Evolutionary conservation across 1,140 invertebrate genomes (phyloP), one percentile per base, ranked within the genome.

Genomic region (Atta texana): DNA sequence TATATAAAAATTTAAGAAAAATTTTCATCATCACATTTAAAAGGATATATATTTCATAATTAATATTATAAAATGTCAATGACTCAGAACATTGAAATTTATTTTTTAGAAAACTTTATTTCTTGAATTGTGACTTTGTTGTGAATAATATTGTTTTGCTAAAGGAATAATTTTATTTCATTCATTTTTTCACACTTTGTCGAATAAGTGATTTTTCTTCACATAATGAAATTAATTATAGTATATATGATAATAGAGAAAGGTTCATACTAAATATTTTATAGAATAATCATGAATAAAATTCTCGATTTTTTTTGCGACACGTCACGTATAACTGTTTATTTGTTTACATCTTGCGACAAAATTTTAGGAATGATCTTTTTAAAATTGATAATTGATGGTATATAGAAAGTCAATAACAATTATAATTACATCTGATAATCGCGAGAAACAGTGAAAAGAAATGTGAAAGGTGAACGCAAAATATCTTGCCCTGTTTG

Each of bases 401-500:
- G 2, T 14, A 31, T 6, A 49, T n/a, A 24, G 7, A 0, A 75
- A 74, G 4, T 51, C 24, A 21, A 24, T 31, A 49, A 74, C 10
- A 72, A 61, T 31, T 31, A 24, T 18, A 49, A 61, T 80, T 49
- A n/a, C 34, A 16, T 44, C 16, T 0, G n/a, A 10, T 5, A 14
- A 39, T 64, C 4, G 16, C 21, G 74, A 44, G 10, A 78, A 77
- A 57, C 16, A 34, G 10, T 0, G 31, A 76, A 24, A 34, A 28
- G 74, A 34, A 84, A 34, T 10, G 44, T 12, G 39, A 53, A 55
- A 39, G 31, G 31, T 39, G 14, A 64, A 24, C 51, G 75, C 55
- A 51, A 87, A 87, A 89, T 90, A 80, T 76, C 71, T 31, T n/a
- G 75, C 87, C 16, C 14, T 87, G 88, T 89, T 75, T 85, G 87